Evolutionary conservation across 2,797 vertebrate genomes (phyloP), one percentile per base, ranked within the genome.

Genomic region (Argentina silus): DNA sequence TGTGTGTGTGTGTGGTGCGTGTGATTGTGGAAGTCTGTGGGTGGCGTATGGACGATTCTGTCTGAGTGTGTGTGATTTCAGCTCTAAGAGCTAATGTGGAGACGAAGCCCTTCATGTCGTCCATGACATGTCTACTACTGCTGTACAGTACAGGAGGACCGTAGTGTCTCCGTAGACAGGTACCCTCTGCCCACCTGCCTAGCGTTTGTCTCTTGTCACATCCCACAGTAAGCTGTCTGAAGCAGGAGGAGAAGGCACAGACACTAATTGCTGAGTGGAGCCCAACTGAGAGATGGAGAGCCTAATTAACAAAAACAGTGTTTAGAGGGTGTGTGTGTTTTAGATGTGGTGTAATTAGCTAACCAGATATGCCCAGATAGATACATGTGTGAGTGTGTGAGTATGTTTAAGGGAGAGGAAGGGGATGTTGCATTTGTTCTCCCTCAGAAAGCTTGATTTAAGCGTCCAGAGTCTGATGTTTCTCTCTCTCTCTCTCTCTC

Each of bases 281-380:
- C 81, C 82, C 75, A 50, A 70, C 82, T 85, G 85, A 1, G 73
- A 81, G 83, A 83, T 67, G 62, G 84, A 87, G 83, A 78, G 76
- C 80, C 69, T 86, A 45, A 73, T 81, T 88, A 75, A 50, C 23
- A 51, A 67, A 57, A 71, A 69, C 15, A 11, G 17, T 67, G 74
- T 83, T 87, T 80, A 78, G 72, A 81, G 36, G 61, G 6, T 80
- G 72, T 69, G 65, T 65, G 45, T 66, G 77, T 43, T 65, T 10
- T 19, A 14, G 60, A 7, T 43, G 36, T 27, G 15, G 4, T 69
- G 69, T 74, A 55, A 9, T 69, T 73, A 53, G 15, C 21, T 11
- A 23, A 10, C 21, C 21, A 59, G 1, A 23, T 23, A 23, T 23
- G 27, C 27, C 27, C 27, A 36, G 27, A 36, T 36, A 36, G 27